Conservation (phyloP, 2,113 vertebrate genomes). For the Eudyptes chrysolophus region DNA sequence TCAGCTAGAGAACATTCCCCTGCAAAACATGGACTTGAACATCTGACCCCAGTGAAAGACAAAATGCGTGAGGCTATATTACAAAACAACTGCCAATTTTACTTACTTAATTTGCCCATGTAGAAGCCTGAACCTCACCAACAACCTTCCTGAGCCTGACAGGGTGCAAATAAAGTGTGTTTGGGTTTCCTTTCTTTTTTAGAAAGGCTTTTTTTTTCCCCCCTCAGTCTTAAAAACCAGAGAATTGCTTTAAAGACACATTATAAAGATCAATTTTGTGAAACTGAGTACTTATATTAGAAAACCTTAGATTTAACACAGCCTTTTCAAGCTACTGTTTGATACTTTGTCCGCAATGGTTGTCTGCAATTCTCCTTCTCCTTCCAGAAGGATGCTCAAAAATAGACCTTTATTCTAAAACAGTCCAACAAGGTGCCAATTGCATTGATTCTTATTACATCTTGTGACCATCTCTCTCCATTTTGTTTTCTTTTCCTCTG, state of each 20-base stretch:
- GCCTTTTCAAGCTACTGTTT: neutral
- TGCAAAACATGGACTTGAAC: neutral
- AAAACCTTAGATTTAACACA: neutral
- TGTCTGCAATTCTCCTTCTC: neutral
- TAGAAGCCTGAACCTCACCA: neutral
- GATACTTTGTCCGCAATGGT: neutral
- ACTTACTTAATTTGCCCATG: neutral
- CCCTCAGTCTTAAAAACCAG: neutral
- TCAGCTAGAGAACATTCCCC: neutral
- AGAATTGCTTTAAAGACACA: neutral
- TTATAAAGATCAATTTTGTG: neutral
- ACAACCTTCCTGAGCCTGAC: neutral
- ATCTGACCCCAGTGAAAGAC: neutral
- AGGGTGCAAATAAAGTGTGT: neutral
- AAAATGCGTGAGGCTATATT: neutral
- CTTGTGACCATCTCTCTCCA: neutral
- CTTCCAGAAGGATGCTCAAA: neutral
- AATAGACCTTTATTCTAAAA: neutral
- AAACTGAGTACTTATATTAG: neutral
- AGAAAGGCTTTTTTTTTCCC: neutral
- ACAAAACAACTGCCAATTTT: neutral
- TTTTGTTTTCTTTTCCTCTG: neutral
- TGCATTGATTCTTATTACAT: neutral
- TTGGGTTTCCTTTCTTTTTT: neutral
- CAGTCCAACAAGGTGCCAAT: neutral